These are phyloP conservation scores for Leptosomus discolor DNA, from an alignment of 2,113 vertebrate genomes.

Conservation along the genomic window DNA sequence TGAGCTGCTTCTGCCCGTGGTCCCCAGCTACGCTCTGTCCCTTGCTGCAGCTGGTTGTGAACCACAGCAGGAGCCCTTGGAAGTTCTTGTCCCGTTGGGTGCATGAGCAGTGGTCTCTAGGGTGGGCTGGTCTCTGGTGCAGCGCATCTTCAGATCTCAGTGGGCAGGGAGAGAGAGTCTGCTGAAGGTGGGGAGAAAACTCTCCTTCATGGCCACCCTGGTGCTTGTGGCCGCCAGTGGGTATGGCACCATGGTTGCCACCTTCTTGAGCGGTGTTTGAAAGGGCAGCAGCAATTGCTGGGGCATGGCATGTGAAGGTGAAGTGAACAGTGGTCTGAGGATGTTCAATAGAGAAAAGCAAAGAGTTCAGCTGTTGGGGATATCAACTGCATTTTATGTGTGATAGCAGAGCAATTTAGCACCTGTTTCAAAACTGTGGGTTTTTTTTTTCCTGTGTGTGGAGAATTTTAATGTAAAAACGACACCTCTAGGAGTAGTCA, in stretches of 20 bases:
- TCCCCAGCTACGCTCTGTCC: neutral
- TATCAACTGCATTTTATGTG: neutral
- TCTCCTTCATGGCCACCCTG: rapidly evolving
- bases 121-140: neutral
- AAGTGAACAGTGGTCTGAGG: neutral
- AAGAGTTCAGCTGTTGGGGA: neutral
- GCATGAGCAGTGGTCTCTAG: neutral
- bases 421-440: neutral
- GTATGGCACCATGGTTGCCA: rapidly evolving
- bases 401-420: neutral
- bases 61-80: neutral
- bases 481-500: neutral
- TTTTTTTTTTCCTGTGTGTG: neutral
- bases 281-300: neutral
- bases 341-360: neutral
- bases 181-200: neutral
- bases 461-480: neutral
- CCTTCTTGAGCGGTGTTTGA: neutral
- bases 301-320: rapidly evolving
- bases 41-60: neutral
- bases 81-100: rapidly evolving
- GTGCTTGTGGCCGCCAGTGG: too few species aligned
- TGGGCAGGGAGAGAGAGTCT: neutral
- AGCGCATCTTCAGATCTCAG: neutral
- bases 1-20: rapidly evolving